A percentile compares a stretch with the other conserved stretches of the same genome.
Evolutionary conservation across 2,888 invertebrate species (phyloP).

Genomic region (Ganaspis brasiliensis): DNA sequence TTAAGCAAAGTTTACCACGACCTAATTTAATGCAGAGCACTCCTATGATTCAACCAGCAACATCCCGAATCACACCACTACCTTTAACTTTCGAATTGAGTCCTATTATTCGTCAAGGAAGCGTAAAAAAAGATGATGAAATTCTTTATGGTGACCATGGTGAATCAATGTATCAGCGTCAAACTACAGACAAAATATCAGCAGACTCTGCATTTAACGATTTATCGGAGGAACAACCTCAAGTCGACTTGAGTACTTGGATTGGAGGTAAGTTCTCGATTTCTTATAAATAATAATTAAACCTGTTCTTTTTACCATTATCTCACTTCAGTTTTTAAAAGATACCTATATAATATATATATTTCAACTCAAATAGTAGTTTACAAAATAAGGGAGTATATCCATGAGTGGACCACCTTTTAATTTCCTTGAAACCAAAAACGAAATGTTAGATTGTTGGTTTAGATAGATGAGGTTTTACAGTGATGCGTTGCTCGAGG

Average conservation of each 20-base stretch:
- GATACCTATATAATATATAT: no score
- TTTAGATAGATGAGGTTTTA: no score
- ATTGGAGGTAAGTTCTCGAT: constrained; percentile 83
- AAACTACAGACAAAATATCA: constrained; percentile 51
- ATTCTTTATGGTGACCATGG: constrained; percentile 47
- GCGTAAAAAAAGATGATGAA: constrained; percentile 44
- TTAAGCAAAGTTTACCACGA: constrained; percentile 66
- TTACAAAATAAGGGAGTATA: no score
- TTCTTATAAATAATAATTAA: constrained; percentile 29
- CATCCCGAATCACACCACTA: constrained; percentile 72
- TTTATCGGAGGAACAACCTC: constrained; percentile 82
- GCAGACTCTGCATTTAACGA: constrained; percentile 80
- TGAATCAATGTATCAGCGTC: constrained; percentile 52
- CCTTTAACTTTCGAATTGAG: constrained; percentile 78
- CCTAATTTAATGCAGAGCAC: constrained; percentile 76
- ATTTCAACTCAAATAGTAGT: no score
- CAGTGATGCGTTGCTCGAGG: no score
- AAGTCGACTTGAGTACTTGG: constrained; percentile 86
- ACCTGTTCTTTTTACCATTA: no score
- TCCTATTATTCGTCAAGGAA: constrained; percentile 75
- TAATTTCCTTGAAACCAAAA: no score
- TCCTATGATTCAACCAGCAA: constrained; percentile 74
- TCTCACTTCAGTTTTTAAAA: no score
- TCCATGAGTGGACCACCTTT: no score
- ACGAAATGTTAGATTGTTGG: no score